Conservation (phyloP, 2,797 vertebrate genomes). For the Oreochromis grahami region DNA sequence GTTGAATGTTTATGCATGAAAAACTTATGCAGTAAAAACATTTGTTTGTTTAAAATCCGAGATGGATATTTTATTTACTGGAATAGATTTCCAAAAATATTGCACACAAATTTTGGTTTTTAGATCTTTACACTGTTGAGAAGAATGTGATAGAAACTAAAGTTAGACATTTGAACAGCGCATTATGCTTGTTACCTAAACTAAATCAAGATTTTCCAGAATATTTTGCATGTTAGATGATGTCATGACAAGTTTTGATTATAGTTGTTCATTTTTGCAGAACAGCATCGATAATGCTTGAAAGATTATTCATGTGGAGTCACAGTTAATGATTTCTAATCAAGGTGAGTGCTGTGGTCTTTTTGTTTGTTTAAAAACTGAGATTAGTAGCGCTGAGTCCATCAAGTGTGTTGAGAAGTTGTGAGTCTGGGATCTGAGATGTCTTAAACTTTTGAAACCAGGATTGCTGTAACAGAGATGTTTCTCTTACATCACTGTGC, state of each 20-base stretch:
- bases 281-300: not conserved
- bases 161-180: not conserved
- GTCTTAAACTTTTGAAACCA: not conserved
- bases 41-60: not conserved
- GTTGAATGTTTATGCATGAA: not conserved
- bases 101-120: not conserved
- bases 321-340: not conserved
- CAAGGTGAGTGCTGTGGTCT: not conserved
- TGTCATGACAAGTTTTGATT: not conserved
- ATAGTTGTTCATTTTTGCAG: not conserved
- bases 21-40: not conserved
- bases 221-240: not conserved
- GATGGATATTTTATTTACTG: not conserved
- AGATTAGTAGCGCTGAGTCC: not conserved
- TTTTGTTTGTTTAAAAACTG: not conserved
- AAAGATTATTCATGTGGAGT: not conserved
- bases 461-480: conserved; percentile 57
- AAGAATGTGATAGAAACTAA: not conserved
- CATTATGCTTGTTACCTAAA: not conserved
- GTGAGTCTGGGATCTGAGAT: not conserved
- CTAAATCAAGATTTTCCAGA: not conserved
- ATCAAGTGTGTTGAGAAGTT: not conserved
- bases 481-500: conserved; percentile 47
- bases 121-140: not conserved
- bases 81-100: not conserved